These are phyloP conservation scores for Perdita meconis DNA, from an alignment of 2,888 invertebrate genomes.

Conservation along the genomic window DNA sequence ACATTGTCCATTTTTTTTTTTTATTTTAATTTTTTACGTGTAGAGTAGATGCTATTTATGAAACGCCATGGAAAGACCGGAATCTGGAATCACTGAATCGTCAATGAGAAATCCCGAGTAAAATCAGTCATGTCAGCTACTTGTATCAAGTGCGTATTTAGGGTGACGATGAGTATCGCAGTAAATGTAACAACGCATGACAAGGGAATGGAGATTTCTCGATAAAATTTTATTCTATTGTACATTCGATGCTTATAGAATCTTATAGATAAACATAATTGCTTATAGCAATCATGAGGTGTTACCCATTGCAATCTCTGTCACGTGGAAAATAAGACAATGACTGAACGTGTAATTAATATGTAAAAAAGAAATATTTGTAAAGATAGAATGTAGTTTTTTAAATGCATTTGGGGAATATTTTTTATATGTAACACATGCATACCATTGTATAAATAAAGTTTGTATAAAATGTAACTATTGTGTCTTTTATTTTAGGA, in stretches of 20 bases:
- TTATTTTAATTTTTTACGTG: conserved; percentile 26
- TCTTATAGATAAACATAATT: conserved; percentile 1
- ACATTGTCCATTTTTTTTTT: conserved; percentile 24
- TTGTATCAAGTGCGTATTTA: conserved; percentile 14
- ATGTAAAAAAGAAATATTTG: background rate
- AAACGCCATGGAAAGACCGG: conserved; percentile 18
- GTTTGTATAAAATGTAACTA: conserved; percentile 28
- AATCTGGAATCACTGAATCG: conserved; percentile 3
- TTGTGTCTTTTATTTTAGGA: background rate
- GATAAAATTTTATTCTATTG: background rate
- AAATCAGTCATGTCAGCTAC: conserved; percentile 12
- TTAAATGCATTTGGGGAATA: background rate
- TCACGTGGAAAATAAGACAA: background rate
- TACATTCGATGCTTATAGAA: background rate
- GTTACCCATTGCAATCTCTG: conserved; percentile 7
- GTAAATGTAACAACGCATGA: conserved; percentile 27
- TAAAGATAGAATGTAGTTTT: background rate
- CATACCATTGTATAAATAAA: conserved; percentile 27
- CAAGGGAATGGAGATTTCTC: conserved; percentile 50
- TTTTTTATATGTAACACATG: conserved; percentile 19
- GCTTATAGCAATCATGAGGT: background rate
- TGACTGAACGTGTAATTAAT: background rate
- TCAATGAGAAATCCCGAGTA: background rate
- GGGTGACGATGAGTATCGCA: background rate
- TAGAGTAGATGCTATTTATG: conserved; percentile 52